phyloP scores from a whole-genome alignment of 2,113 vertebrate genomes.

The Himantopus leucocephalus region DNA sequence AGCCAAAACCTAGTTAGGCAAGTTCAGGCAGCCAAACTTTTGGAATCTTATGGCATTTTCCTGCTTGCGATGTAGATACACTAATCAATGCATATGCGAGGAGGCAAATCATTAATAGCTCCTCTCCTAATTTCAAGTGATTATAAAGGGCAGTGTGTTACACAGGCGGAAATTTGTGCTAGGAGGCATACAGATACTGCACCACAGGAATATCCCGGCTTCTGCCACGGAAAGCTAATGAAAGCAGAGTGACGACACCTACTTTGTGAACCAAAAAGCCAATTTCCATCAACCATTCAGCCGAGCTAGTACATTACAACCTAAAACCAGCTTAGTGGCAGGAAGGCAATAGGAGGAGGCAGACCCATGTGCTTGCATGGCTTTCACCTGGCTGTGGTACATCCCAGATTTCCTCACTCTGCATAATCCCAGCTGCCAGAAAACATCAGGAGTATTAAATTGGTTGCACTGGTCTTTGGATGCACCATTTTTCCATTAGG shows the following conservation, averaged over 20 bases:
- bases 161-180: background rate
- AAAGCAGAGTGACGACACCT: background rate
- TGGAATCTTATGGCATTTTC: background rate
- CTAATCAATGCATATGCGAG: accelerated
- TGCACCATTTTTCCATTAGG: background rate
- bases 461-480: background rate
- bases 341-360: background rate
- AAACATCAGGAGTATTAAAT: background rate
- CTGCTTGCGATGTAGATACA: background rate
- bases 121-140: background rate
- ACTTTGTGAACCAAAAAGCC: background rate
- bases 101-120: background rate
- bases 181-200: background rate
- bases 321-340: background rate
- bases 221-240: background rate
- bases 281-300: background rate
- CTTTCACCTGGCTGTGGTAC: background rate
- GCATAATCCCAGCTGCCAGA: background rate
- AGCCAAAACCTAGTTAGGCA: background rate
- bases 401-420: background rate
- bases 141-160: background rate
- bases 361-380: background rate
- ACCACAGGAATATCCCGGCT: background rate
- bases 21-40: background rate
- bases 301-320: background rate